A percentile compares a stretch with the other conserved stretches of the same genome.
Conservation (phyloP, 2,797 vertebrate genomes). For the Glyptemys insculpta region DNA sequence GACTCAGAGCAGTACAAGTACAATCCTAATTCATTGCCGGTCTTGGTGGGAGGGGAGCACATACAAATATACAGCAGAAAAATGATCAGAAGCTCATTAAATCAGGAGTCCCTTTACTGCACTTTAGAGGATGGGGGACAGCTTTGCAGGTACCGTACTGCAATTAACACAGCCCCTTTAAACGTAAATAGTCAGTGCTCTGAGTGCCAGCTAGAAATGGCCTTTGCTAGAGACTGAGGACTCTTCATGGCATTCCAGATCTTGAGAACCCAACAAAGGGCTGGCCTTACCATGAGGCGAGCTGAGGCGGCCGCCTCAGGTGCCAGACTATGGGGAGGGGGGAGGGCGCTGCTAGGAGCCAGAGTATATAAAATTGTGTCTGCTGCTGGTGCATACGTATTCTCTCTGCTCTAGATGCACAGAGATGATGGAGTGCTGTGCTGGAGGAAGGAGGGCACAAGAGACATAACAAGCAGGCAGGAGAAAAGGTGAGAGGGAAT, state of each 20-base stretch:
- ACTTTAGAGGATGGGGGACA: not conserved
- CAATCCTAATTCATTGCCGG: not conserved
- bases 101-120: not conserved
- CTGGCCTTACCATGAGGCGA: no score
- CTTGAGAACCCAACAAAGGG: not conserved
- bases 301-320: no score
- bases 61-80: not conserved
- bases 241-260: not conserved
- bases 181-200: not conserved
- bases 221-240: not conserved
- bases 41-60: rapidly evolving
- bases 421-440: not conserved
- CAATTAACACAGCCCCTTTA: not conserved
- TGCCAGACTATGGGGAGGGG: no score
- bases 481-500: no score
- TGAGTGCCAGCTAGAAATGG: not conserved
- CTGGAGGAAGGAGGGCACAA: no score
- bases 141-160: not conserved
- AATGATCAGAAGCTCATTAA: not conserved
- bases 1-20: not conserved
- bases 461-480: no score
- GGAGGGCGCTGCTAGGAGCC: no score
- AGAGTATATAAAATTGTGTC: no score
- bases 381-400: no score
- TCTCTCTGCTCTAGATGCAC: no score